These are phyloP conservation scores for Macrosiphum euphorbiae DNA, from an alignment of 2,888 invertebrate species.

Conservation along the genomic window DNA sequence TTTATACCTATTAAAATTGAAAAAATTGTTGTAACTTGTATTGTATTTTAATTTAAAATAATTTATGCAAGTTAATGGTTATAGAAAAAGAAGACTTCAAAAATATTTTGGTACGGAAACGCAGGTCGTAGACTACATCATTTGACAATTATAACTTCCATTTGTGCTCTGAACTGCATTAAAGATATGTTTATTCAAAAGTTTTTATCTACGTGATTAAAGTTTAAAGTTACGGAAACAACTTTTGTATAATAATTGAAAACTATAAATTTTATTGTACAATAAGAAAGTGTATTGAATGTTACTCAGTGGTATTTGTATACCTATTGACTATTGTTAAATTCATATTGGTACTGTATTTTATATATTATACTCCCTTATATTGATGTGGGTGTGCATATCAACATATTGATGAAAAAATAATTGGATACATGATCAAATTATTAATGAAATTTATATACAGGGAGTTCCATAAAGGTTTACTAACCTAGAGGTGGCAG, in stretches of 20 bases:
- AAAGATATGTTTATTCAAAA: constrained; percentile 10
- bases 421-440: not conserved
- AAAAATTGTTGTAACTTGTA: not conserved
- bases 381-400: not conserved
- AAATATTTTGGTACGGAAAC: not conserved
- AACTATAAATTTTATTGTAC: not conserved
- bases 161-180: not conserved
- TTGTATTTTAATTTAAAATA: not conserved
- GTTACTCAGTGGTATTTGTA: not conserved
- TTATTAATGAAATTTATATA: not conserved
- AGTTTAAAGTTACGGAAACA: not conserved
- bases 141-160: not conserved
- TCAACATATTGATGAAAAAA: not conserved
- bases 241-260: not conserved
- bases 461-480: not conserved
- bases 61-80: not conserved
- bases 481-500: not conserved
- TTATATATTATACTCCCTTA: not conserved
- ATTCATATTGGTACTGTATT: not conserved
- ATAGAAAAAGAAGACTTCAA: not conserved
- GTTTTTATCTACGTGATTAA: not conserved
- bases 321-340: not conserved
- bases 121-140: not conserved
- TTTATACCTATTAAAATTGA: not conserved
- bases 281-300: not conserved